phyloP scores from a whole-genome alignment of 2,888 invertebrate species.

The Ennomos fuscantarius region DNA sequence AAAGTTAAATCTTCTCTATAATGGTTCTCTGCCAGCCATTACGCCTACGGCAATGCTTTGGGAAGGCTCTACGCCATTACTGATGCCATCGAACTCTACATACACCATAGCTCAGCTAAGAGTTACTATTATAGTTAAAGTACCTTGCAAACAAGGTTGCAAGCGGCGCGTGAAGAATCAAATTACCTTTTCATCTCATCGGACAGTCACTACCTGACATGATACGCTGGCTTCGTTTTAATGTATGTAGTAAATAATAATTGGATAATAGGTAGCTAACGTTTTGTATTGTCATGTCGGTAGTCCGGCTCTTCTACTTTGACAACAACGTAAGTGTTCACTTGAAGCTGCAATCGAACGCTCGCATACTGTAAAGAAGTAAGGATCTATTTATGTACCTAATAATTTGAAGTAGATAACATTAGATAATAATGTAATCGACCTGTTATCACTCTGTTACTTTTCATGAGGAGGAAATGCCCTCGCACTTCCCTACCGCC shows the following conservation, averaged over 20 bases:
- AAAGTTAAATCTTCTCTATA: slow-evolving; percentile 18
- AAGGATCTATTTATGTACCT: too few species aligned
- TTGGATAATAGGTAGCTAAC: slow-evolving; percentile 23
- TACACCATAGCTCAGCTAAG: slow-evolving; percentile 1
- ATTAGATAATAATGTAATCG: too few species aligned
- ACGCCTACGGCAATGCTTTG: slow-evolving; percentile 20
- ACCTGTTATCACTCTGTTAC: not conserved
- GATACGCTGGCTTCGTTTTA: slow-evolving; percentile 23
- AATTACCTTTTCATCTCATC: slow-evolving; percentile 52
- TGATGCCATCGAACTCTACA: slow-evolving; percentile 25
- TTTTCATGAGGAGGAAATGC: slow-evolving; percentile 11
- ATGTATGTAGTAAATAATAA: slow-evolving; percentile 18
- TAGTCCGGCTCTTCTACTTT: not conserved
- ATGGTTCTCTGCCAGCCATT: slow-evolving; percentile 10
- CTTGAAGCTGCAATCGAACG: too few species aligned
- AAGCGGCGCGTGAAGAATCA: slow-evolving; percentile 61
- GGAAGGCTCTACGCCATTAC: slow-evolving; percentile 10
- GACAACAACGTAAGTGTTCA: too few species aligned
- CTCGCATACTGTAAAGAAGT: too few species aligned
- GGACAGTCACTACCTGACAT: slow-evolving; percentile 25
- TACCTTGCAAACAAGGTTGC: slow-evolving; percentile 47
- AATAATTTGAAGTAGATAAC: too few species aligned
- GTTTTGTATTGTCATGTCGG: slow-evolving; percentile 1
- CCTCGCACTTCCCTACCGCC: too few species aligned
- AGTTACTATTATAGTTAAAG: slow-evolving; percentile 1